A percentile compares a stretch with the other conserved stretches of the same genome.
Evolutionary conservation across 2,888 invertebrate species (phyloP).

Genomic region (Theristus sp.): DNA sequence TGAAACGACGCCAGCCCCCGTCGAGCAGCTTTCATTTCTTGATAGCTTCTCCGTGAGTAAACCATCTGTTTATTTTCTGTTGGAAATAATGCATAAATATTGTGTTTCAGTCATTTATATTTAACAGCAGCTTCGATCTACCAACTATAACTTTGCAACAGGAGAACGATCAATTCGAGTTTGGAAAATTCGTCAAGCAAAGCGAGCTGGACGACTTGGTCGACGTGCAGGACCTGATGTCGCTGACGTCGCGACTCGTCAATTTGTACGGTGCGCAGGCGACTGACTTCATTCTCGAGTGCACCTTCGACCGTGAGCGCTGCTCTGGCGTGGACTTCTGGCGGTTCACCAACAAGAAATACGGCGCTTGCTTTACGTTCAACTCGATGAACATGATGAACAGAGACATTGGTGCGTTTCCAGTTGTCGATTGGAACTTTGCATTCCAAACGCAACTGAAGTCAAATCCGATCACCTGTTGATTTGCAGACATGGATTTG

Average conservation of each 20-base stretch:
- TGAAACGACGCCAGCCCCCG: too few species aligned
- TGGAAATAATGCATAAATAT: too few species aligned
- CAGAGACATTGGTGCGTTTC: too few species aligned
- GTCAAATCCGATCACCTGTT: too few species aligned
- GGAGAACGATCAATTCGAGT: background rate
- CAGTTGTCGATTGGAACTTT: too few species aligned
- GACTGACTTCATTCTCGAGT: constrained; percentile 2
- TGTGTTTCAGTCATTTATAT: background rate
- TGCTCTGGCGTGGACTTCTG: background rate
- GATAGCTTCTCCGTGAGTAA: background rate
- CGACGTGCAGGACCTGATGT: background rate
- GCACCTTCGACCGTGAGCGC: constrained; percentile 4
- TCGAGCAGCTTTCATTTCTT: background rate
- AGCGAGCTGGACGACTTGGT: background rate
- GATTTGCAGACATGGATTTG: too few species aligned
- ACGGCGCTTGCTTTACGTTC: constrained; percentile 13
- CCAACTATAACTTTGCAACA: background rate
- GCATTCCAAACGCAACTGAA: too few species aligned
- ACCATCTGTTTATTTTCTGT: too few species aligned
- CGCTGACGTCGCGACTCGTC: background rate
- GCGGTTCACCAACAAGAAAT: constrained; percentile 5
- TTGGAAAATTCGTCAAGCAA: background rate
- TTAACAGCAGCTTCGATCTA: background rate
- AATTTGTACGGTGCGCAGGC: background rate
- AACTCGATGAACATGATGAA: too few species aligned